Conservation (phyloP, 2,797 vertebrate genomes). For the Mus spretus region DNA sequence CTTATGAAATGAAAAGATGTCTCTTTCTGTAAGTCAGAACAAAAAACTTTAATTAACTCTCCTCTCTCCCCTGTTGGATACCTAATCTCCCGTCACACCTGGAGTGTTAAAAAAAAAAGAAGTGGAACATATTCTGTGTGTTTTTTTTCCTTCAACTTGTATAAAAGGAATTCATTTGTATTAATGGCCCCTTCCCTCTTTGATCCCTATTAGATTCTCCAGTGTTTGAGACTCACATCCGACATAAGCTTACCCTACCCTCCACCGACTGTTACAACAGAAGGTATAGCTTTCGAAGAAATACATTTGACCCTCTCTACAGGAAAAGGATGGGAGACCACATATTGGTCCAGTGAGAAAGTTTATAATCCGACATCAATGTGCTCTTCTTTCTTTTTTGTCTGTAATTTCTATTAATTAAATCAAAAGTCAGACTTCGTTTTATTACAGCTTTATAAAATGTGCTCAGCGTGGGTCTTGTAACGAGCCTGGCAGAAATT, state of each 20-base stretch:
- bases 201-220: slow-evolving; percentile 75
- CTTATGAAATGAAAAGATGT: slow-evolving; percentile 84
- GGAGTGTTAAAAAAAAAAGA: slow-evolving; percentile 78
- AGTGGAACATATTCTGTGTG: slow-evolving; percentile 80
- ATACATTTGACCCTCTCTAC: not conserved
- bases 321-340: not conserved
- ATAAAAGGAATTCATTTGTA: slow-evolving; percentile 86
- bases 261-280: not conserved
- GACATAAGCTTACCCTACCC: not conserved
- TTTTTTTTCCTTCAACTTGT: slow-evolving; percentile 75
- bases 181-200: slow-evolving; percentile 82
- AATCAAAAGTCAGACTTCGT: not conserved
- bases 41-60: slow-evolving; percentile 89
- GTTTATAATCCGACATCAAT: not conserved
- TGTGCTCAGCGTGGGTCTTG: not conserved
- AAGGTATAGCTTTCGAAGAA: not conserved
- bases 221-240: slow-evolving; percentile 37
- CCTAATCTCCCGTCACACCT: slow-evolving; percentile 90
- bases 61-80: slow-evolving; percentile 86
- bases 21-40: slow-evolving; percentile 84
- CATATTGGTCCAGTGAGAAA: not conserved
- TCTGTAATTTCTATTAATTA: not conserved
- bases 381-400: not conserved
- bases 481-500: not conserved
- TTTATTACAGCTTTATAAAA: not conserved